Conservation (phyloP, 2,113 vertebrate species). For the Isichthys henryi region DNA sequence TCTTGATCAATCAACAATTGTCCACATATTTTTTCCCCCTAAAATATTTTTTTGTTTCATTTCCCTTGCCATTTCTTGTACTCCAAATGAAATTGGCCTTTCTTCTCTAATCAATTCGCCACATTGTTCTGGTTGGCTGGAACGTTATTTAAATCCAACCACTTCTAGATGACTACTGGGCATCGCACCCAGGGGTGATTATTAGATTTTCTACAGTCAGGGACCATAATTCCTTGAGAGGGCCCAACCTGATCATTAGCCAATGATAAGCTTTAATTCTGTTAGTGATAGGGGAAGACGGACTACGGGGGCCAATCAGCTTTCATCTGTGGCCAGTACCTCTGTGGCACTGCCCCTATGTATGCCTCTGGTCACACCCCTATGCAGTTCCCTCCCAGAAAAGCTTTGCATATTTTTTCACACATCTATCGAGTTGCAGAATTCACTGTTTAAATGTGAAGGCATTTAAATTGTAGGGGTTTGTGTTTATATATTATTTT, state of each 20-base stretch:
- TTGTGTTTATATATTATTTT: not conserved
- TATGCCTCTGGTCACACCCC: not conserved
- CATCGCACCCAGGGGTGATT: not conserved
- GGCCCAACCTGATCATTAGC: not conserved
- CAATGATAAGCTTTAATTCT: not conserved
- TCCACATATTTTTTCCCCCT: not conserved
- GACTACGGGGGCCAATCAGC: not conserved
- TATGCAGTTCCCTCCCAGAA: not conserved
- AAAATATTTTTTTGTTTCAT: not conserved
- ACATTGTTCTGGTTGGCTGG: not conserved
- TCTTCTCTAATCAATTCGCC: not conserved
- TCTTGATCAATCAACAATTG: not conserved
- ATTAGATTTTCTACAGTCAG: not conserved
- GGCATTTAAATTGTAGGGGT: not conserved
- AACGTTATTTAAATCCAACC: not conserved
- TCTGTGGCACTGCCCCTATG: not conserved
- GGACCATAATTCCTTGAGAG: not conserved
- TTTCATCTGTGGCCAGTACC: not conserved
- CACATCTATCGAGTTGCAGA: not conserved
- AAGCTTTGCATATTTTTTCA: not conserved
- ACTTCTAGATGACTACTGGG: not conserved
- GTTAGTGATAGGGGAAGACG: not conserved
- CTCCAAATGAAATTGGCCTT: not conserved
- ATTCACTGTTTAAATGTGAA: not conserved
- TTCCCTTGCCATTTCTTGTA: not conserved